Conservation (phyloP, 2,113 vertebrate genomes). For the Lynx canadensis region DNA sequence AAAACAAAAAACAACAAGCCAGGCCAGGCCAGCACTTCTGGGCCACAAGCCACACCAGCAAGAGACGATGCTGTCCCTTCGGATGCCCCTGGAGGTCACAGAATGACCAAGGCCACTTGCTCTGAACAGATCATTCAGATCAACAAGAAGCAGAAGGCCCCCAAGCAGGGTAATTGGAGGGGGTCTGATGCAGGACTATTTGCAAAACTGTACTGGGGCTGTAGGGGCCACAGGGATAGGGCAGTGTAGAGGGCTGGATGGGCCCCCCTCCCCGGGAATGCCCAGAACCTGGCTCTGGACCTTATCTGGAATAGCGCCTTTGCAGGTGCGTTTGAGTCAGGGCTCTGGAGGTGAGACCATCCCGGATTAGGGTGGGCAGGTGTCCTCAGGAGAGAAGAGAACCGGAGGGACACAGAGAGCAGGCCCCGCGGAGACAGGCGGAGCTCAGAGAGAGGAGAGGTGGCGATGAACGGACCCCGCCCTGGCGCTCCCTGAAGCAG, state of each 20-base stretch:
- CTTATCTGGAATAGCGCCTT: not conserved
- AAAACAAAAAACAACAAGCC: not conserved
- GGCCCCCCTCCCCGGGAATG: no score
- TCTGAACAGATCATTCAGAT: not conserved
- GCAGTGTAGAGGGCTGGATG: rapidly evolving
- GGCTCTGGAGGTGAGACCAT: not conserved
- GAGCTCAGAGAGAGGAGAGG: no score
- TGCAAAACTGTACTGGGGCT: not conserved
- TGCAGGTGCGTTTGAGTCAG: not conserved
- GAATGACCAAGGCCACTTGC: not conserved
- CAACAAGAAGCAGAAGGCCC: not conserved
- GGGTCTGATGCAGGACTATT: no score
- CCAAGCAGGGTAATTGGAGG: rapidly evolving
- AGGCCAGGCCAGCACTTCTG: not conserved
- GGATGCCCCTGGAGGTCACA: not conserved
- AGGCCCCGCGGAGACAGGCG: not conserved
- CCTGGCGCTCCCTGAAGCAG: no score
- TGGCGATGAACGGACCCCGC: no score
- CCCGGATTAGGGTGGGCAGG: not conserved
- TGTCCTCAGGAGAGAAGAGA: not conserved
- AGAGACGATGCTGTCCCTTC: rapidly evolving
- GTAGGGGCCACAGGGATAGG: no score
- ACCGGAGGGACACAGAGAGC: not conserved
- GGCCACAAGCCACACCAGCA: not conserved
- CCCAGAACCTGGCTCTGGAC: not conserved